Evolutionary conservation across 2,888 invertebrate species (phyloP).

Genomic region (Cryptophagus acutangulus): DNA sequence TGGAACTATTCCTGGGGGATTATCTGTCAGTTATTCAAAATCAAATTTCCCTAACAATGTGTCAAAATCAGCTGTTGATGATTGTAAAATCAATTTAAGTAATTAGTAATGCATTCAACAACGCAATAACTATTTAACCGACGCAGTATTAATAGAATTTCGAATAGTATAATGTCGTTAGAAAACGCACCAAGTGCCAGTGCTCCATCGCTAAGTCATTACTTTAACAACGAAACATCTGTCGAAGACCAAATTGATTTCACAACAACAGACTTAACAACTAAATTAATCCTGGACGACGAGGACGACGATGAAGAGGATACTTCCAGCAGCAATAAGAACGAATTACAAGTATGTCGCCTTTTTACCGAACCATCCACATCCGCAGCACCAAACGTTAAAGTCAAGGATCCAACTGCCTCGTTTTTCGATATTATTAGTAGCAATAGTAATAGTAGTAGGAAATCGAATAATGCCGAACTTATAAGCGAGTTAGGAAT

Average conservation of each 20-base stretch:
- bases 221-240: conserved; percentile 50
- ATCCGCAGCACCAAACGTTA: conserved; percentile 19
- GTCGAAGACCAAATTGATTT: conserved; percentile 31
- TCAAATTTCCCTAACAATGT: too few species aligned
- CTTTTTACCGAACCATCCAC: conserved; percentile 46
- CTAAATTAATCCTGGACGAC: too few species aligned
- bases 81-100: too few species aligned
- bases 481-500: conserved; percentile 34
- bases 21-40: too few species aligned
- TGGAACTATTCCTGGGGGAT: too few species aligned
- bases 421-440: conserved; percentile 50
- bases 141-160: not conserved
- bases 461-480: too few species aligned
- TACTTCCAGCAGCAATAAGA: conserved; percentile 32
- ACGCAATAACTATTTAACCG: too few species aligned
- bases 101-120: too few species aligned
- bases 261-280: too few species aligned
- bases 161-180: too few species aligned
- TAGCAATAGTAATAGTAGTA: conserved; percentile 29
- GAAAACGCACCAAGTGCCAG: too few species aligned
- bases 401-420: conserved; percentile 45
- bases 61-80: too few species aligned
- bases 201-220: conserved; percentile 55
- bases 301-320: conserved; percentile 32
- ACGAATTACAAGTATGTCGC: conserved; percentile 49